A percentile compares a stretch with the other conserved stretches of the same genome.
Conservation (phyloP, 2,888 invertebrate genomes). For the Noctua fimbriata region DNA sequence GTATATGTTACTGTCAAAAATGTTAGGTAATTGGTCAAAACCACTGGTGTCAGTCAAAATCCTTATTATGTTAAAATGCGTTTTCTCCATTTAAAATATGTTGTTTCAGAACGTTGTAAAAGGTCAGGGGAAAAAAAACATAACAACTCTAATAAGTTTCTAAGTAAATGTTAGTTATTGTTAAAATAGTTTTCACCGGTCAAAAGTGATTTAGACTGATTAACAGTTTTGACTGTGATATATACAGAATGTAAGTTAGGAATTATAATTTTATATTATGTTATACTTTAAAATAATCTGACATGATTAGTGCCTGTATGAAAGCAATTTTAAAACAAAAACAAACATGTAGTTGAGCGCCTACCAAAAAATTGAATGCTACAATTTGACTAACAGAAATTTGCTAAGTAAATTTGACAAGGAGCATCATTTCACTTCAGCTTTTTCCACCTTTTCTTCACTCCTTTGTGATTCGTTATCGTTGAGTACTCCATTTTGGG, state of each 20-base stretch:
- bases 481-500: constrained; percentile 65
- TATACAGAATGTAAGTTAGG: background rate
- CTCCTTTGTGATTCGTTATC: constrained; percentile 65
- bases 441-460: constrained; percentile 64
- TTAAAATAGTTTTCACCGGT: no score
- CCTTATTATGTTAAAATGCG: no score
- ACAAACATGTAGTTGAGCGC: constrained; percentile 24
- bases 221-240: no score
- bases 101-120: no score
- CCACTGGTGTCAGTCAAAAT: no score
- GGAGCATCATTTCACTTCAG: constrained; percentile 45
- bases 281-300: background rate
- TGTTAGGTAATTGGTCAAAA: no score
- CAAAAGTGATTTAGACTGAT: no score
- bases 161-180: no score
- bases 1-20: no score
- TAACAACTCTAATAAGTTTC: no score
- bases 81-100: no score
- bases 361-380: constrained; percentile 50
- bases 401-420: constrained; percentile 46
- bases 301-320: background rate
- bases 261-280: background rate
- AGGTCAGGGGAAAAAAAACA: no score
- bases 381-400: constrained; percentile 23
- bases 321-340: background rate